Evolutionary conservation across 2,113 vertebrate species (phyloP).

Genomic region (Heterocephalus glaber): DNA sequence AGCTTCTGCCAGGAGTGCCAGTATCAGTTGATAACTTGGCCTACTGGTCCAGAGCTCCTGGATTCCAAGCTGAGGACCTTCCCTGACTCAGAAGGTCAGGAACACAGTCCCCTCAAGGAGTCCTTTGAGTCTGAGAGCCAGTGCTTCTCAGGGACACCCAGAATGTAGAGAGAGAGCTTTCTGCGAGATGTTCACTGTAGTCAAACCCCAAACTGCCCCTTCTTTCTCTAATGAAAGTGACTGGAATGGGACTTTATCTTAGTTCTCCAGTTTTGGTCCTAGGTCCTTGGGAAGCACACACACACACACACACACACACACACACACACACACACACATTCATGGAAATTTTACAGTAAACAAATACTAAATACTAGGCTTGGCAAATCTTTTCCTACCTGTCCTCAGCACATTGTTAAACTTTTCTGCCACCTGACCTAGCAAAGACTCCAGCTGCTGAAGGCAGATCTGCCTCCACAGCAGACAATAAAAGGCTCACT

Average conservation of each 20-base stretch:
- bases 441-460: slow-evolving; percentile 81
- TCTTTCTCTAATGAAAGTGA: neutral
- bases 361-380: neutral
- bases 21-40: neutral
- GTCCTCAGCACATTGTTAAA: slow-evolving; percentile 72
- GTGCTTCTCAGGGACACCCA: neutral
- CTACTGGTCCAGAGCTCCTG: neutral
- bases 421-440: slow-evolving; percentile 81
- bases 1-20: neutral
- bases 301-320: too few species aligned
- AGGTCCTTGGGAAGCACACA: slow-evolving; percentile 44
- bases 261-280: slow-evolving; percentile 53
- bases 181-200: neutral
- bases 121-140: neutral
- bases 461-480: slow-evolving; percentile 73
- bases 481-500: slow-evolving; percentile 83
- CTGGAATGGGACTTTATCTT: neutral
- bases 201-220: neutral
- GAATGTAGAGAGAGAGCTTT: neutral
- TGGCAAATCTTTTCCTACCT: slow-evolving; percentile 69
- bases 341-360: slow-evolving; percentile 71
- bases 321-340: neutral
- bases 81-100: neutral
- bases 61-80: neutral
- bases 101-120: neutral